Evolutionary conservation across 1,140 invertebrate genomes (phyloP).

Genomic region (Homarus americanus): DNA sequence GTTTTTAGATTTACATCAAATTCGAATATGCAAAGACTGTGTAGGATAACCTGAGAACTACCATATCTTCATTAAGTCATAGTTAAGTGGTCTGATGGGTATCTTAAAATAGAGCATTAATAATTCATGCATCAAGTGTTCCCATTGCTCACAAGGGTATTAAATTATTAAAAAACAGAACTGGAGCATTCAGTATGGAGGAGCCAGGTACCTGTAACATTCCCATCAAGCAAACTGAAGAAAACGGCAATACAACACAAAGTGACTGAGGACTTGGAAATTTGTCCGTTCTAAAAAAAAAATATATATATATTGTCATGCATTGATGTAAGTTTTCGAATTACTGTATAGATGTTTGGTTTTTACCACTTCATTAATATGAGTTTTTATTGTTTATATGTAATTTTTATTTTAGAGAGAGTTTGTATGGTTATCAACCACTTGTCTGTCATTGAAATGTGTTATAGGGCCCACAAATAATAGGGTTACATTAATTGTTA

Average conservation of each 20-base stretch:
- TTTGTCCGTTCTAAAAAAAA: background rate
- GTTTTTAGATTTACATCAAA: background rate
- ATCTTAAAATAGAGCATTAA: background rate
- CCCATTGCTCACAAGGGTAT: background rate
- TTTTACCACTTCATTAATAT: background rate
- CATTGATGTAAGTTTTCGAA: background rate
- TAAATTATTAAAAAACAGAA: background rate
- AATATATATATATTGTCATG: background rate
- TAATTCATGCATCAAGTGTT: background rate
- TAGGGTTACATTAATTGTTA: background rate
- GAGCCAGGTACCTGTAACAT: constrained; percentile 19
- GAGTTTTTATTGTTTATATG: too few relatives aligned
- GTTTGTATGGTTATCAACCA: background rate
- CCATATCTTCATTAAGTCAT: background rate
- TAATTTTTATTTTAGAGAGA: too few relatives aligned
- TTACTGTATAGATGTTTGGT: too few relatives aligned
- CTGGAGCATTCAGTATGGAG: constrained; percentile 22
- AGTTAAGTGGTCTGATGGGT: too few relatives aligned
- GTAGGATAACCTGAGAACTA: too few relatives aligned
- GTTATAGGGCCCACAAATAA: background rate
- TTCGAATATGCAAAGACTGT: too few relatives aligned
- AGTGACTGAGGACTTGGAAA: background rate
- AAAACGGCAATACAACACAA: background rate
- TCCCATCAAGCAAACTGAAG: background rate
- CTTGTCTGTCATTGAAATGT: background rate